Base-by-base conservation (phyloP, 2,888 invertebrate genomes). In the Exocentrus adspersus region DNA sequence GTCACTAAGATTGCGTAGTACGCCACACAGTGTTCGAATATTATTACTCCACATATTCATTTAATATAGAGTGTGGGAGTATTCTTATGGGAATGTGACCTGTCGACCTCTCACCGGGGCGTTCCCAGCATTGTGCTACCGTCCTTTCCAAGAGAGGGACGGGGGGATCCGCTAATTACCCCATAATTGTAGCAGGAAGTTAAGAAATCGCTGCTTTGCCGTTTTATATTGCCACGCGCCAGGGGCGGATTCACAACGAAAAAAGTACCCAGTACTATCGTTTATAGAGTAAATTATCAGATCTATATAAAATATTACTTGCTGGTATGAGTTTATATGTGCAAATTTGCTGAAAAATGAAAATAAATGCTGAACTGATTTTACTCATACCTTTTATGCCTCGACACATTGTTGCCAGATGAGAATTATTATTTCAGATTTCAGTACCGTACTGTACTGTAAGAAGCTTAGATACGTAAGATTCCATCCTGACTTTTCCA, bases 1-100 rank as follows among this genome's bases (percentile, higher is more conserved):
- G 20, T 24, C 28, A 45, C 16, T 30, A 19, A 32, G 51, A 51
- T 65, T 64, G 54, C 64, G 67, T 62, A 65, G 63, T 63, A 52
- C 53, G 43, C 64, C 62, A 63, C 67, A 62, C 66, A 58, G 65
- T 64, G 58, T 66, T 66, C 60, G 67, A 68, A 71, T 67, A 69
- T 65, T 68, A 68, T 70, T 72, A 70, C 72, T 72, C 72, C 67
- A 72, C 69, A 74, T 74, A 73, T 72, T 75, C 75, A 71, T 76
- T 73, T 78, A 79, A 81, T 80, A 78, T 81, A 72, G 79, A 82
- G 80, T 82, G 82, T 82, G 82, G 82, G 82, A 82, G 79, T 81
- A 81, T 82, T 82, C 82, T 81, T 81, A 80, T 82, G 82, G 81
- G 82, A 82, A 82, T 79, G 75, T 81, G 82, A 82, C 81, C 82